phyloP scores from a whole-genome alignment of 2,888 invertebrate genomes.

The Leuctra nigra region DNA sequence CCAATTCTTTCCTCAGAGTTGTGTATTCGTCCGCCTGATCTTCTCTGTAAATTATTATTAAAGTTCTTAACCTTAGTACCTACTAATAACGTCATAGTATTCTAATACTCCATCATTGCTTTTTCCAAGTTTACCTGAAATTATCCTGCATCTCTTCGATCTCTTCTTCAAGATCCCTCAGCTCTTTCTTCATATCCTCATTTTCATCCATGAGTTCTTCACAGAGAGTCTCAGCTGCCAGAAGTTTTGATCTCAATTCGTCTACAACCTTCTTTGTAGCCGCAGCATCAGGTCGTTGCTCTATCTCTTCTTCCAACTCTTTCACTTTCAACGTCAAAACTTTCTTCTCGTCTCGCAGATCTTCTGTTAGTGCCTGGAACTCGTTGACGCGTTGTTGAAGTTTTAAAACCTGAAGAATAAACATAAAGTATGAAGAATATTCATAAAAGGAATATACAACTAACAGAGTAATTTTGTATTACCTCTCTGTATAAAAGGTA shows the following conservation, averaged over 20 bases:
- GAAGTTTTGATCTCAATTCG: conserved; percentile 73
- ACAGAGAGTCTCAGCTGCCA: conserved; percentile 85
- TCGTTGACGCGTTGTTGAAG: conserved; percentile 84
- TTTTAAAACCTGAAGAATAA: conserved; percentile 63
- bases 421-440: too few species aligned
- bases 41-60: too few species aligned
- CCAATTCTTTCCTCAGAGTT: conserved; percentile 88
- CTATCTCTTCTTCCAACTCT: conserved; percentile 64
- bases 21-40: conserved; percentile 97
- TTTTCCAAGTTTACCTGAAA: conserved; percentile 59
- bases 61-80: too few species aligned
- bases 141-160: conserved; percentile 99
- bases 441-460: too few species aligned
- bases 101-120: too few species aligned
- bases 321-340: conserved; percentile 61
- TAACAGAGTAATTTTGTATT: too few species aligned
- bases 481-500: too few species aligned
- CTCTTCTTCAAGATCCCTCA: conserved; percentile 90
- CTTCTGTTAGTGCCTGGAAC: conserved; percentile 70
- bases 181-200: conserved; percentile 87
- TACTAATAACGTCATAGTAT: too few species aligned
- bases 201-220: conserved; percentile 95
- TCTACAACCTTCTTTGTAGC: conserved; percentile 55
- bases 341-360: conserved; percentile 70
- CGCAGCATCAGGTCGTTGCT: conserved; percentile 39